These are phyloP conservation scores for Etheostoma perlongum DNA, from an alignment of 2,797 vertebrate genomes.

Conservation along the genomic window DNA sequence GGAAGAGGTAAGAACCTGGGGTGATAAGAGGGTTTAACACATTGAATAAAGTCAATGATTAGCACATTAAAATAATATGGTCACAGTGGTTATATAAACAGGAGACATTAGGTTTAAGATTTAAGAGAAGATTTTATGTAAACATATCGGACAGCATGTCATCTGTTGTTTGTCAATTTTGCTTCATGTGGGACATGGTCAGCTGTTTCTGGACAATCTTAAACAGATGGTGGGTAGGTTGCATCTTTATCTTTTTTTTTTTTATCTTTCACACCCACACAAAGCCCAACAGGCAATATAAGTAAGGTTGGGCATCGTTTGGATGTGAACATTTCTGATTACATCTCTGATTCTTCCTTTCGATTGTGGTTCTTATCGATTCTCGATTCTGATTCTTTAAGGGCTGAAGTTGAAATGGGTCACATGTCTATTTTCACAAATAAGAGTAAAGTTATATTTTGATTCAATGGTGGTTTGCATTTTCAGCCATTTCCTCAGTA, in stretches of 20 bases:
- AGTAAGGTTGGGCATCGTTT: too few species aligned
- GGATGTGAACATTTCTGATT: too few species aligned
- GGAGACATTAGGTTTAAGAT: constrained; percentile 15
- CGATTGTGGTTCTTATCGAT: too few species aligned
- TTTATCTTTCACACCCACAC: constrained; percentile 57
- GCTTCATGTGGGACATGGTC: constrained; percentile 52
- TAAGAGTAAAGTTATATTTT: too few species aligned
- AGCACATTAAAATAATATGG: constrained; percentile 4
- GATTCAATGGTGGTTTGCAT: too few species aligned
- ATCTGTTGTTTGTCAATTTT: constrained; percentile 46
- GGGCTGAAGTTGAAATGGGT: too few species aligned
- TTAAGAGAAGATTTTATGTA: constrained; percentile 18
- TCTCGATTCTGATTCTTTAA: too few species aligned
- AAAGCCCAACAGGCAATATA: constrained; percentile 34
- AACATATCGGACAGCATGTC: constrained; percentile 14
- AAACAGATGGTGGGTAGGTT: constrained; percentile 76
- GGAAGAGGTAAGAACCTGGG: constrained; percentile 92
- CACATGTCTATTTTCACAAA: too few species aligned
- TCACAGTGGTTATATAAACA: constrained; percentile 7
- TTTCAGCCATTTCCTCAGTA: not conserved
- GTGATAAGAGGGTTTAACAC: not conserved
- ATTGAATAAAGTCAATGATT: constrained; percentile 2
- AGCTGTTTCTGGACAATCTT: constrained; percentile 61
- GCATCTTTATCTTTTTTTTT: constrained; percentile 54
- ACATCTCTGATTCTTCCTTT: too few species aligned